Evolutionary conservation across 1,140 invertebrate genomes (phyloP), one percentile per base, ranked within the genome.

Genomic region (Drosophila melanogaster): DNA sequence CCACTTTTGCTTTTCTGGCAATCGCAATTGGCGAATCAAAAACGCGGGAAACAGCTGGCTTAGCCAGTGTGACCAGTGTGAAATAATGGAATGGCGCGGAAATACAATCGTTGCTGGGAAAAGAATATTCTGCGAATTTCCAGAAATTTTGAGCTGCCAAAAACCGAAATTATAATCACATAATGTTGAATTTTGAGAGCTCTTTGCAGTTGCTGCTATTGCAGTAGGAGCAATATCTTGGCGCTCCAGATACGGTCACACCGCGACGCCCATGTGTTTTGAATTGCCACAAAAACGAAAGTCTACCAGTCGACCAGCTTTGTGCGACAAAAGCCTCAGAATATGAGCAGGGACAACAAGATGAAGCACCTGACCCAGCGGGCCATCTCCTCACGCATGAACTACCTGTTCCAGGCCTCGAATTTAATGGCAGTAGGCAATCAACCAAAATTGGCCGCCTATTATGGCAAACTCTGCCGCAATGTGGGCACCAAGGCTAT

Each of bases 41-140:
- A 87, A 72, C 75, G 83, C 83, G 83, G 83, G 83, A 86, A 86
- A 83, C 50, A 74, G 71, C 71, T 74, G 71, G 46, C 24, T 35
- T 4, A 0, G 0, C 10, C 2, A 19, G 19, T 44, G 47, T 38
- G 49, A 46, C 43, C 64, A 72, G 46, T 7, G 8, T 24, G 0
- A 11, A 17, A 38, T 8, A 3, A 7, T 30, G 6, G 30, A 38
- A n/a, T 14, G 0, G 2, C 35, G 14, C 10, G 26, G 26, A 8
- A 30, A 30, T n/a, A n/a, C 37, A n/a, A 38, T 38, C 37, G 37
- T 6, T 38, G 37, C 14, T 2, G 11, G 37, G 30, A 30, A 30
- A 3, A 30, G 7, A 30, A 30, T 30, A 8, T 7, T 30, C 26
- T 8, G 26, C 26, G 7, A 30, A 30, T 8, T 30, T 2, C 6